Evolutionary conservation across 2,888 invertebrate species (phyloP), one percentile per base, ranked within the genome.

Genomic region (Rhyacophila evoluta): DNA sequence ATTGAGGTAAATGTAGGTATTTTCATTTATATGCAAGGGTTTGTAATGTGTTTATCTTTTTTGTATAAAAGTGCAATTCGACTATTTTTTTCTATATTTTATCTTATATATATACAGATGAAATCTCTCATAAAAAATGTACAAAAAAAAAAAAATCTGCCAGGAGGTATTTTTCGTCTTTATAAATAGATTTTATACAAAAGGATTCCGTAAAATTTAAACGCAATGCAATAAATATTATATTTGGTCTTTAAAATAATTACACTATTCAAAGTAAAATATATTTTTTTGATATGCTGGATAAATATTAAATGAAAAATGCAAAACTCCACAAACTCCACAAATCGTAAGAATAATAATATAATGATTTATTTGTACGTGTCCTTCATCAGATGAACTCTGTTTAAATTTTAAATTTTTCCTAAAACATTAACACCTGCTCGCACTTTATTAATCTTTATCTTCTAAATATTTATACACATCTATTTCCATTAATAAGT

Each of bases 341-440:
- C 77, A 75, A 68, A 79, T 55, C 29, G 70, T 41, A 27, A 75
- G 41, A 74, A 69, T 72, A 36, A 77, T 78, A 70, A 19, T 55
- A 55, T 12, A 55, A 55, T 55, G 55, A 55, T 55, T 80, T 83
- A 91, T 92, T 92, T 92, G 92, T 92, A 92, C 92, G 91, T 92
- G 90, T 89, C 86, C 88, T 91, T 89, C 92, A 92, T 92, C 92
- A 92, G 92, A 92, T 92, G 92, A 91, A 77, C 82, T 92, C 92
- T 92, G 92, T 87, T 88, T 84, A 79, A 84, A 79, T 81, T 82
- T 80, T 77, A 77, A 80, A 77, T 74, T 80, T 80, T 41, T 80
- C 74, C 72, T 80, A 80, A 80, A 79, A 79, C 75, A 79, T 79
- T 68, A 79, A 79, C 79, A 79, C n/a, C 75, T 73, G 72, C 70